phyloP scores from a whole-genome alignment of 2,113 vertebrate genomes.

The Macroglossus sobrinus region DNA sequence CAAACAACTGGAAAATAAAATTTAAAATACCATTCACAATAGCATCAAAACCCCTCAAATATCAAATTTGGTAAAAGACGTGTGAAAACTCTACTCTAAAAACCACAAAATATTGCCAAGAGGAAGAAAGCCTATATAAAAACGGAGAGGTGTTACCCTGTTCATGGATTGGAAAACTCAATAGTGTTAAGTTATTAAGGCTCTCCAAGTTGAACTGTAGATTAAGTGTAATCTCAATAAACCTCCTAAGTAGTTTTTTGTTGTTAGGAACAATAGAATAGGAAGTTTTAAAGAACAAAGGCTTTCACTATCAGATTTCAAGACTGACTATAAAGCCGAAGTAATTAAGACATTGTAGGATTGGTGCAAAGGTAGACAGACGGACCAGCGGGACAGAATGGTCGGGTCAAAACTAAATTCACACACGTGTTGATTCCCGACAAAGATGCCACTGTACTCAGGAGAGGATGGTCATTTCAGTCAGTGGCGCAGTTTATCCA shows the following conservation, averaged over 20 bases:
- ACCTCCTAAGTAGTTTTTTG: too few species aligned
- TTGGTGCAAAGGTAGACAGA: neutral
- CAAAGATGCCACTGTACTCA: too few species aligned
- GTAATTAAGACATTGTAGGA: neutral
- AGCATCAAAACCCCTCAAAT: neutral
- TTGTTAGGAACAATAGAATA: neutral
- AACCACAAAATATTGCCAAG: neutral
- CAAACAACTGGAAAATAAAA: neutral
- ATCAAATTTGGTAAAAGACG: neutral
- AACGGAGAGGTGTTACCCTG: neutral
- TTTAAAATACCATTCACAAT: neutral
- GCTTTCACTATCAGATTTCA: neutral
- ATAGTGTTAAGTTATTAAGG: neutral
- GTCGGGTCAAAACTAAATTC: neutral
- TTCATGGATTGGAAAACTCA: neutral
- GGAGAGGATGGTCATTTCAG: neutral
- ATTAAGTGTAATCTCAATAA: neutral
- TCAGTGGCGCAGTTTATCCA: neutral
- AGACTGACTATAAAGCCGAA: neutral
- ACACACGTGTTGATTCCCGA: neutral
- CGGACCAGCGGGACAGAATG: too few species aligned
- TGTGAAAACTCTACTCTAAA: neutral
- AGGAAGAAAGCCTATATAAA: neutral
- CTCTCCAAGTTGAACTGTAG: neutral
- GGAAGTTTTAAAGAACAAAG: neutral